Conservation (phyloP, 1,140 invertebrate species). For the Aphelenchoides avenae region DNA sequence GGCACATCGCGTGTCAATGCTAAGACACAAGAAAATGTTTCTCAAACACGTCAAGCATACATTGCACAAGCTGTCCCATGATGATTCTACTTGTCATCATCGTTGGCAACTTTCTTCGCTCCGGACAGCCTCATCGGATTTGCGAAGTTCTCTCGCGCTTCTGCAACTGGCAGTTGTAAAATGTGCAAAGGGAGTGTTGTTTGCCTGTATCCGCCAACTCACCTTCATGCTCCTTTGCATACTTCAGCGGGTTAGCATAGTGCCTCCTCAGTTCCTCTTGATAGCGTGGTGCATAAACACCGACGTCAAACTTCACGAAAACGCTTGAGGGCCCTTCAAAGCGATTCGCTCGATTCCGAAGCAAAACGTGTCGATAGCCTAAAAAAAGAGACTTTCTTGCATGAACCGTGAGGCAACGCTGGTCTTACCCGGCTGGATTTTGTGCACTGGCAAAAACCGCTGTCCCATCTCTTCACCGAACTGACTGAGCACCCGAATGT, state of each 20-base stretch:
- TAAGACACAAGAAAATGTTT: no score
- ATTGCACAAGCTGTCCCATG: no score
- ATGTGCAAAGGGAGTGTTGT: background rate
- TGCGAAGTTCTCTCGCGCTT: constrained; percentile 8
- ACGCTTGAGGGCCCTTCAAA: constrained; percentile 25
- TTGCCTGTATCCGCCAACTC: background rate
- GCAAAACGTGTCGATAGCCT: constrained; percentile 31
- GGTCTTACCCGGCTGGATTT: constrained; percentile 23
- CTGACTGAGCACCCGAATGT: constrained; percentile 28
- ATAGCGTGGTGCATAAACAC: constrained; percentile 25
- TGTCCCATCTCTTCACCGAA: constrained; percentile 21
- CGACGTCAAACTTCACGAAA: constrained; percentile 27
- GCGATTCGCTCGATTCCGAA: constrained; percentile 22
- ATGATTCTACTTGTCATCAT: no score
- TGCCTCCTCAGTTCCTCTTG: constrained; percentile 22
- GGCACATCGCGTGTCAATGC: no score
- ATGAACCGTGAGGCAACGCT: background rate
- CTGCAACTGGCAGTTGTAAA: no score
- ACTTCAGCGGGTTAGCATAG: constrained; percentile 24
- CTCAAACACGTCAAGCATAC: no score
- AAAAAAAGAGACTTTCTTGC: constrained; percentile 13
- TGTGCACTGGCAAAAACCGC: constrained; percentile 27
- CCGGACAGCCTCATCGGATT: constrained; percentile 13
- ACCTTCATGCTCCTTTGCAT: constrained; percentile 15
- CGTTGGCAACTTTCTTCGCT: constrained; percentile 10